These are phyloP conservation scores for Lophochroa leadbeateri DNA, from an alignment of 2,113 vertebrate species.

Conservation along the genomic window DNA sequence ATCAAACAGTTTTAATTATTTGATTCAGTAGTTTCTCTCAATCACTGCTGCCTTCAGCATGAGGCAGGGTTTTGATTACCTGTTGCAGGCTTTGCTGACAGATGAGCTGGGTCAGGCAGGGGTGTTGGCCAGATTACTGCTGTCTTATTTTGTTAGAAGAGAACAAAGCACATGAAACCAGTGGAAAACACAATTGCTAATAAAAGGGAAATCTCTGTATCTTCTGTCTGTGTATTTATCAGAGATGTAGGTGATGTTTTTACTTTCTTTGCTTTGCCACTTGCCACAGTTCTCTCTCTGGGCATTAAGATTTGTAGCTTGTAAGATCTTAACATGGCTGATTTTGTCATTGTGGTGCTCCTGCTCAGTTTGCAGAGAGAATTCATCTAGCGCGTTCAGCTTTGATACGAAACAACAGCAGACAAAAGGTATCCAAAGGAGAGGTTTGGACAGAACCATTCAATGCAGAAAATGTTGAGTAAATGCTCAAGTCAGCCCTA, in stretches of 20 bases:
- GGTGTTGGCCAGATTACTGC: background rate
- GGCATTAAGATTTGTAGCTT: background rate
- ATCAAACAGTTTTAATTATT: background rate
- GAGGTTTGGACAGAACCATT: slow-evolving; percentile 36
- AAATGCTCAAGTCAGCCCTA: slow-evolving; percentile 15
- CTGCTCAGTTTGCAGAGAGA: background rate
- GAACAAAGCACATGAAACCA: background rate
- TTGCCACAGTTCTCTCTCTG: background rate
- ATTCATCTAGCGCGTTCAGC: background rate
- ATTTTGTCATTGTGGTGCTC: background rate
- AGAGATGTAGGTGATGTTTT: background rate
- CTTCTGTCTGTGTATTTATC: background rate
- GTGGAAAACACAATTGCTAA: background rate
- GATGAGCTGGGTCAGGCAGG: background rate
- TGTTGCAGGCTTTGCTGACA: background rate
- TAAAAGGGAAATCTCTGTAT: background rate
- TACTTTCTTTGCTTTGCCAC: background rate
- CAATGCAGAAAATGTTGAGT: background rate
- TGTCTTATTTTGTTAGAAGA: background rate
- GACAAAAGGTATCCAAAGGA: slow-evolving; percentile 32
- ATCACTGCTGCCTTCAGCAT: background rate
- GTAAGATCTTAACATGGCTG: background rate
- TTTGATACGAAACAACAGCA: background rate
- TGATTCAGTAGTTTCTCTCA: background rate
- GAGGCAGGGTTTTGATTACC: background rate